These are phyloP conservation scores for Alligator sinensis DNA, from an alignment of 2,113 vertebrate genomes.

Conservation along the genomic window DNA sequence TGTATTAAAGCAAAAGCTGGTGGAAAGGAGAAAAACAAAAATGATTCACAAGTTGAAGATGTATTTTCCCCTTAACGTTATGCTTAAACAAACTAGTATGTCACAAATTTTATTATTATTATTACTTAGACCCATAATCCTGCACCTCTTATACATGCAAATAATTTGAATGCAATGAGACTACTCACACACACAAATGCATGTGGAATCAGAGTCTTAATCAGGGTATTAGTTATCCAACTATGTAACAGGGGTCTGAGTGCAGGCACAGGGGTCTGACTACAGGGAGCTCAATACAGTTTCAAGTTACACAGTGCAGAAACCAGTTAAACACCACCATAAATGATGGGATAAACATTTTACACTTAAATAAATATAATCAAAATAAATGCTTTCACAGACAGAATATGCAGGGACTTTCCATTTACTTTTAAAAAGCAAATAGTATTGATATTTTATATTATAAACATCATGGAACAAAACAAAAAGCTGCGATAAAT, in stretches of 20 bases:
- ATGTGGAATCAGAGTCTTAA: not conserved
- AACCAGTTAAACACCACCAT: not conserved
- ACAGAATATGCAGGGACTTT: not conserved
- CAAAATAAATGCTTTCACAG: not conserved
- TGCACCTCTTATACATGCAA: not conserved
- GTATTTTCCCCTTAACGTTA: not conserved
- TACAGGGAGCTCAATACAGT: not conserved
- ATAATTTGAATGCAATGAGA: not conserved
- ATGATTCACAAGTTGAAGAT: not conserved
- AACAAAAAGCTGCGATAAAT: slow-evolving; percentile 15
- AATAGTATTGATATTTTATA: not conserved
- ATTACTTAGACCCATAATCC: not conserved
- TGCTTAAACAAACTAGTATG: not conserved
- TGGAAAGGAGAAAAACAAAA: not conserved
- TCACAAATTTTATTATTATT: not conserved
- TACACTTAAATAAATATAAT: not conserved
- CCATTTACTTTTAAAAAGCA: slow-evolving; percentile 17
- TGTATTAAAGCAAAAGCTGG: not conserved
- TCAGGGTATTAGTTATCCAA: not conserved
- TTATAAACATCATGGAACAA: slow-evolving; percentile 25
- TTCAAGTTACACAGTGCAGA: not conserved
- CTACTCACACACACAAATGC: not conserved
- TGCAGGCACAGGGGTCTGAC: not conserved
- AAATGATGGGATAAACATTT: not conserved
- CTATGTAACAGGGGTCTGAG: not conserved